phyloP scores from a whole-genome alignment of 2,797 vertebrate species.

The Anas flavirostris region DNA sequence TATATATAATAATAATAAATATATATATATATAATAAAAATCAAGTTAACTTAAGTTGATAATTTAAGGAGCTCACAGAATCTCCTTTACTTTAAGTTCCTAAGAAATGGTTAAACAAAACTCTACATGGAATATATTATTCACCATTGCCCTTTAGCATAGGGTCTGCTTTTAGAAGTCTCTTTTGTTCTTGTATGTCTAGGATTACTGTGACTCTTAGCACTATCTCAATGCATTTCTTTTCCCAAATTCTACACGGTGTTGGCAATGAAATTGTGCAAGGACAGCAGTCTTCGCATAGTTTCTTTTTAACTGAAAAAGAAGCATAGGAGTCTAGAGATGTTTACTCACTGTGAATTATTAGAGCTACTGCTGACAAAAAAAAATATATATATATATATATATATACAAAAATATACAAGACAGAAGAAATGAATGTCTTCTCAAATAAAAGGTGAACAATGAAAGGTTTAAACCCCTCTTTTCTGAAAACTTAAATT shows the following conservation, averaged over 20 bases:
- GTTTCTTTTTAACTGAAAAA: neutral
- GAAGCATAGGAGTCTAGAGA: neutral
- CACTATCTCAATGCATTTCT: neutral
- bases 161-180: neutral
- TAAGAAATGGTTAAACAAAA: conserved; percentile 2
- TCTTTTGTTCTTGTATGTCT: neutral
- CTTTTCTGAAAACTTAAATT: neutral
- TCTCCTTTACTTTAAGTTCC: neutral
- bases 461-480: neutral
- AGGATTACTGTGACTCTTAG: neutral
- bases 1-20: too few relatives aligned
- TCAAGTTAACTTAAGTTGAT: neutral
- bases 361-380: neutral
- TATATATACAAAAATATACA: neutral
- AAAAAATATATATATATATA: neutral
- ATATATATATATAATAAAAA: neutral
- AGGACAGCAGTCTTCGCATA: neutral
- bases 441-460: conserved; percentile 11
- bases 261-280: neutral
- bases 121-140: neutral
- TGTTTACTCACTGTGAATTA: neutral
- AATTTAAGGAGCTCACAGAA: neutral
- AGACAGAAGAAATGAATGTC: neutral
- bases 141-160: neutral
- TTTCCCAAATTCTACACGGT: neutral